phyloP scores from a whole-genome alignment of 2,797 vertebrate genomes.

The Tenualosa thibaudeaui region DNA sequence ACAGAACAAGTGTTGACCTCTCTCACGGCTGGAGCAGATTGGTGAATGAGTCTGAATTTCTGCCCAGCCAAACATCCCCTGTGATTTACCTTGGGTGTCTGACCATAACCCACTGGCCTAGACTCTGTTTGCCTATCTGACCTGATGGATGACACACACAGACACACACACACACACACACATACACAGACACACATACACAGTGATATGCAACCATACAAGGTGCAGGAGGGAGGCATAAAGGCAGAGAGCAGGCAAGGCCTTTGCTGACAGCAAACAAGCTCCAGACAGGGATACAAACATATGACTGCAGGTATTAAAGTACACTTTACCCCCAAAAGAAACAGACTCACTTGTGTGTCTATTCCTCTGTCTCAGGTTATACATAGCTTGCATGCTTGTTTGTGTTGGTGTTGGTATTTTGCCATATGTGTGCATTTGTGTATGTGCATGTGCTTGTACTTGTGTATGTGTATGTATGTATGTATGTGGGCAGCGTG shows the following conservation, averaged over 20 bases:
- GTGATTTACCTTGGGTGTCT: not conserved
- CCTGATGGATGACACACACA: not conserved
- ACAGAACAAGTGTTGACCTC: not conserved
- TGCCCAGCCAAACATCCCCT: not conserved
- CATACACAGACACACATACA: too few species aligned
- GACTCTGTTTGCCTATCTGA: not conserved
- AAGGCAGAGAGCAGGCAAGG: not conserved
- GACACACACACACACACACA: not conserved
- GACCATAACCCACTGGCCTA: not conserved
- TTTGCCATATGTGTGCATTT: not conserved
- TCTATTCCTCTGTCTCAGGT: not conserved
- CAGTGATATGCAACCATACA: too few species aligned
- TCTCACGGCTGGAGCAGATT: not conserved
- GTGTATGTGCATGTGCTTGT: not conserved
- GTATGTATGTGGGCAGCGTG: not conserved
- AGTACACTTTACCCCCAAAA: not conserved
- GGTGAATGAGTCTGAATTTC: not conserved
- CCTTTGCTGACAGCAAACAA: not conserved
- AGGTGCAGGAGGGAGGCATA: not conserved
- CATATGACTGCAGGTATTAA: not conserved
- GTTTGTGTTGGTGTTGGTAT: not conserved
- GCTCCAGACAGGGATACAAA: not conserved
- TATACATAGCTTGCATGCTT: not conserved
- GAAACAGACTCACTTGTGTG: not conserved
- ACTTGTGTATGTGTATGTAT: not conserved